Evolutionary conservation across 2,113 vertebrate genomes (phyloP).

Genomic region (Apaloderma vittatum): DNA sequence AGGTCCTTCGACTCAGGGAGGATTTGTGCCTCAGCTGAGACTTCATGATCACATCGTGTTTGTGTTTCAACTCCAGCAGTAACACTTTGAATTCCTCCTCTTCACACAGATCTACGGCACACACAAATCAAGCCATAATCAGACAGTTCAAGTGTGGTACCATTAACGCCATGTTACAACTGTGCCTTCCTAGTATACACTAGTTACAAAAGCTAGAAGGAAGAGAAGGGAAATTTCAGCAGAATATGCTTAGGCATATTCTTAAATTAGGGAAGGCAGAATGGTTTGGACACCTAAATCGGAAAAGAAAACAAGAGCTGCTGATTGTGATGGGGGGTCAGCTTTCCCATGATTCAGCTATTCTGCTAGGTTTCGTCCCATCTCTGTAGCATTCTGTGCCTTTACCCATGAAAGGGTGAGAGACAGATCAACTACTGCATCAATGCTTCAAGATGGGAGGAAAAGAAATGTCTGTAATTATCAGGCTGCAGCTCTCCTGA

Average conservation of each 20-base stretch:
- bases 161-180: neutral
- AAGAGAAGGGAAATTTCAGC: neutral
- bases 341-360: neutral
- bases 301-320: neutral
- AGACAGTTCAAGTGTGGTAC: neutral
- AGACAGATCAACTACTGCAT: neutral
- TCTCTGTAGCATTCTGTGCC: neutral
- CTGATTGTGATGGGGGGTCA: neutral
- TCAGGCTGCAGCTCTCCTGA: neutral
- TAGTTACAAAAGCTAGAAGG: neutral
- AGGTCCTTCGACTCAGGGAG: slow-evolving; percentile 92
- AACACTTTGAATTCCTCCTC: slow-evolving; percentile 95
- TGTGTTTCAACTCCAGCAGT: slow-evolving; percentile 95
- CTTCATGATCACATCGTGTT: slow-evolving; percentile 97
- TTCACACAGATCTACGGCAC: slow-evolving; percentile 90
- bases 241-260: neutral
- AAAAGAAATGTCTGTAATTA: neutral
- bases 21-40: slow-evolving; percentile 97
- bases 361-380: neutral
- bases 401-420: neutral
- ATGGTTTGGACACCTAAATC: neutral
- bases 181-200: neutral
- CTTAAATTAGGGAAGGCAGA: neutral
- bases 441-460: neutral
- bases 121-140: neutral